Evolutionary conservation across 1,140 invertebrate species (phyloP).

Genomic region (Tetranychus urticae): DNA sequence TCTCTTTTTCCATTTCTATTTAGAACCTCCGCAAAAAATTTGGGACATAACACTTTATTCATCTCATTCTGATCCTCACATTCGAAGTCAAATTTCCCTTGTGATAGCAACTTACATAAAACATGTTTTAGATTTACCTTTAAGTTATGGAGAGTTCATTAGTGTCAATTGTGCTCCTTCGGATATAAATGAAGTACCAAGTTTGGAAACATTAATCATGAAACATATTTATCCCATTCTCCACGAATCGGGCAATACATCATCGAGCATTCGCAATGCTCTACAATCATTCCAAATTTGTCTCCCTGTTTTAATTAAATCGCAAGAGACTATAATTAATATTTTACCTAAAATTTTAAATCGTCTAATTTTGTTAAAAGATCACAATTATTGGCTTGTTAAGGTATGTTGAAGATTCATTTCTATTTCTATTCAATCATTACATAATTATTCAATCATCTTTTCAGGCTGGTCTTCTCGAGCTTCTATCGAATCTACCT

Average conservation of each 20-base stretch:
- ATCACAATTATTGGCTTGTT: slow-evolving; percentile 54
- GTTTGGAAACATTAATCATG: background rate
- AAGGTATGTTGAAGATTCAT: background rate
- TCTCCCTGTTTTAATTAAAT: slow-evolving; percentile 31
- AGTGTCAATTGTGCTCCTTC: background rate
- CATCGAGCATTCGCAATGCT: slow-evolving; percentile 20
- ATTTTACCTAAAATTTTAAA: slow-evolving; percentile 29
- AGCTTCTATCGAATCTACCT: slow-evolving; percentile 32
- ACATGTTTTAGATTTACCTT: background rate
- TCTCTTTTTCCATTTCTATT: background rate
- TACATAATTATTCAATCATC: background rate
- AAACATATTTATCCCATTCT: background rate
- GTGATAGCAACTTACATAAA: slow-evolving; percentile 40
- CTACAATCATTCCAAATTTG: slow-evolving; percentile 24
- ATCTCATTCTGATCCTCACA: slow-evolving; percentile 50
- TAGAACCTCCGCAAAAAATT: slow-evolving; percentile 24
- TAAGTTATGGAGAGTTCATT: slow-evolving; percentile 3
- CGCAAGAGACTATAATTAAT: slow-evolving; percentile 16
- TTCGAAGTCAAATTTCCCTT: slow-evolving; percentile 42
- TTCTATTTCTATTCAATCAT: background rate
- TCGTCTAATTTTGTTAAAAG: slow-evolving; percentile 32
- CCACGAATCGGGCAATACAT: slow-evolving; percentile 6
- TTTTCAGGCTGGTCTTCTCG: slow-evolving; percentile 43
- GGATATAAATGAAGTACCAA: background rate
- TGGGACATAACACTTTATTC: slow-evolving; percentile 41